Evolutionary conservation across 2,888 invertebrate species (phyloP).

Genomic region (Holacanthella duospinosa): DNA sequence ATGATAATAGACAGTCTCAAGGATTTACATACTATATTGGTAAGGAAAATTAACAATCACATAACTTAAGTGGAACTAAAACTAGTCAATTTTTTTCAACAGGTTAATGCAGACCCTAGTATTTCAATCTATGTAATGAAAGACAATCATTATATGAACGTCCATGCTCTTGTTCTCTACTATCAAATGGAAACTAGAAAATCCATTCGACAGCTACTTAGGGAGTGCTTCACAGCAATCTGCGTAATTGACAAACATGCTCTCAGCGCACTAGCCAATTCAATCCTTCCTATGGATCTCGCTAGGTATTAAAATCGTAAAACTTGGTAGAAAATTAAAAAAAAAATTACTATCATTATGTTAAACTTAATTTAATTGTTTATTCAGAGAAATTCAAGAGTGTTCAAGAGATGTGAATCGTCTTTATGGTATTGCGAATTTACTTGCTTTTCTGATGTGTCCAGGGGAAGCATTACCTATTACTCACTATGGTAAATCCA

Average conservation of each 20-base stretch:
- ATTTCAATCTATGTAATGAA: slow-evolving; percentile 75
- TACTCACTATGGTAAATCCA: slow-evolving; percentile 65
- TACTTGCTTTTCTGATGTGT: slow-evolving; percentile 79
- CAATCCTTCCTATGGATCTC: slow-evolving; percentile 79
- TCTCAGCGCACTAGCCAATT: slow-evolving; percentile 70
- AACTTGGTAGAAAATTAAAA: slow-evolving; percentile 16
- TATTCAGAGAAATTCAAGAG: slow-evolving; percentile 59
- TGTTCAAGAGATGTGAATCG: slow-evolving; percentile 67
- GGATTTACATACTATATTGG: slow-evolving; percentile 41
- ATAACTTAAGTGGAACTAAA: not conserved
- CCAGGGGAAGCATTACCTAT: slow-evolving; percentile 82
- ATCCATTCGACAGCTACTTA: slow-evolving; percentile 67
- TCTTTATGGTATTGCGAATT: slow-evolving; percentile 67
- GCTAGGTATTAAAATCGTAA: too few relatives aligned
- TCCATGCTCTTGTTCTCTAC: slow-evolving; percentile 76
- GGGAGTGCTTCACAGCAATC: slow-evolving; percentile 78
- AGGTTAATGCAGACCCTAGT: slow-evolving; percentile 85
- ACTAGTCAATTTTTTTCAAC: slow-evolving; percentile 16
- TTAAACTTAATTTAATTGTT: not conserved
- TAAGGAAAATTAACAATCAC: not conserved
- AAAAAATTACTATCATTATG: not conserved
- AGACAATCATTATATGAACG: slow-evolving; percentile 69
- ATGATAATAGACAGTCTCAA: slow-evolving; percentile 71
- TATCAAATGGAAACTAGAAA: slow-evolving; percentile 92
- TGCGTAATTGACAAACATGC: slow-evolving; percentile 73